Percentiles rank a stretch among this genome's conserved stretches.
phyloP scores from a whole-genome alignment of 2,113 vertebrate species.

The Beaufortia kweichowensis region DNA sequence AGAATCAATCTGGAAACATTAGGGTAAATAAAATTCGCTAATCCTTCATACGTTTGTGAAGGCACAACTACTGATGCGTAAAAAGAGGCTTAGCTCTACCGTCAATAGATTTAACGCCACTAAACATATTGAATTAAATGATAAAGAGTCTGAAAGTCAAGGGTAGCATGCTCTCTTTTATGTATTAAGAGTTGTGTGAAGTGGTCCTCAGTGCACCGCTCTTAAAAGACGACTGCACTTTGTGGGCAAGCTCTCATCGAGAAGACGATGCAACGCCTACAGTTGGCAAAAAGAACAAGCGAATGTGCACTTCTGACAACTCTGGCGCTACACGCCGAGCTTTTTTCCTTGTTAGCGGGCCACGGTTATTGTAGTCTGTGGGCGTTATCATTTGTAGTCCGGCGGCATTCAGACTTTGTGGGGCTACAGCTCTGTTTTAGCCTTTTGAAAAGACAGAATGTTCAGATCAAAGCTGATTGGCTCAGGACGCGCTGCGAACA shows the following conservation, averaged over 20 bases:
- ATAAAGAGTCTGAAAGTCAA: slow-evolving; percentile 35
- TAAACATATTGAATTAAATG: slow-evolving; percentile 48
- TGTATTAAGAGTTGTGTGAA: slow-evolving; percentile 35
- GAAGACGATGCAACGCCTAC: slow-evolving; percentile 33
- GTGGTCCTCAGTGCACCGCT: slow-evolving; percentile 19
- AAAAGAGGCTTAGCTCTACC: slow-evolving; percentile 44
- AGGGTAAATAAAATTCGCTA: slow-evolving; percentile 42
- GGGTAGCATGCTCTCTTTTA: slow-evolving; percentile 26
- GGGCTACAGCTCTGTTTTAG: slow-evolving; percentile 12
- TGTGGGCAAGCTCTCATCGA: slow-evolving; percentile 26
- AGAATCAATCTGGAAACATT: slow-evolving; percentile 47
- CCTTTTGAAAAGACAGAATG: slow-evolving; percentile 33
- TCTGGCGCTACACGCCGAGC: slow-evolving; percentile 25
- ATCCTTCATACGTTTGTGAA: slow-evolving; percentile 33
- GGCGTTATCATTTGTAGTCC: slow-evolving; percentile 36
- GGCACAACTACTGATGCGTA: slow-evolving; percentile 35
- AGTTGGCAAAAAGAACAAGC: slow-evolving; percentile 6
- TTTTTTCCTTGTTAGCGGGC: slow-evolving; percentile 34
- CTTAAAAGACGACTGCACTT: slow-evolving; percentile 37
- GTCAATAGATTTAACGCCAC: slow-evolving; percentile 49
- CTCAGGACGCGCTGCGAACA: slow-evolving; percentile 28
- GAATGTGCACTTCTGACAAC: slow-evolving; percentile 30
- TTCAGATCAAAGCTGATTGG: slow-evolving; percentile 47
- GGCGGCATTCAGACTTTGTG: background rate
- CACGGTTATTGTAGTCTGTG: slow-evolving; percentile 36